Base-by-base conservation (phyloP, 2,113 vertebrate species). In the Caloenas nicobarica region DNA sequence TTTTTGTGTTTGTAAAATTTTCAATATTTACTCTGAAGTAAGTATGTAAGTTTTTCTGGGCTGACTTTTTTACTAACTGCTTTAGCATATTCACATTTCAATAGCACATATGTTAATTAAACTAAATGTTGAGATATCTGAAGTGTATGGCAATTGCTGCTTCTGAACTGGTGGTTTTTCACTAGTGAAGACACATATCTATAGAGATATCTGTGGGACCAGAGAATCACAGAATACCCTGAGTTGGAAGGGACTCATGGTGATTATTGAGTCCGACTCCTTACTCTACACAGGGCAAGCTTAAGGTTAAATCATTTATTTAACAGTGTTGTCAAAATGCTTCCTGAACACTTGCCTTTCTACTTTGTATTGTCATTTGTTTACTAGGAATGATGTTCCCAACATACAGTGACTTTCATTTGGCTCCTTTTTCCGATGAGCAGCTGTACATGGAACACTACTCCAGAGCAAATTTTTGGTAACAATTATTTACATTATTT, bases 341-440 rank as follows among this genome's bases (percentile, higher is more conserved):
- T 58, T 65, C 24, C 44, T 82, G 33, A 82, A n/a, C 26, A 24
- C 25, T 57, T 70, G 53, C 38, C 56, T 70, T 74, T 53, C 81
- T 92, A 68, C 57, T 88, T 78, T 76, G 64, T 94, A 26, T 91
- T 93, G 46, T 97, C 71, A 94, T 95, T 92, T 95, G 56, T 91
- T 92, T 69, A 69, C 44, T 93, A 98, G 98, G 98, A 95, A 97
- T 97, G 97, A 98, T 98, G 97, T 98, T 99, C 83, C 98, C 97
- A 13, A 98, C 97, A n/a, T 97, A 70, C 69, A 97, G 97, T 46
- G 98, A 98, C 87, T 98, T 98, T 82, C 97, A 99, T 74, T 91
- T 99, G 96, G 97, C 98, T 86, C 98, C 98, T 62, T 99, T 99
- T 97, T 98, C 97, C 34, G 98, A 99, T 76, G 98, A 98, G 38